Percentiles rank a stretch among this genome's conserved stretches.
phyloP scores from a whole-genome alignment of 1,140 invertebrate genomes.

The Eumeta japonica region DNA sequence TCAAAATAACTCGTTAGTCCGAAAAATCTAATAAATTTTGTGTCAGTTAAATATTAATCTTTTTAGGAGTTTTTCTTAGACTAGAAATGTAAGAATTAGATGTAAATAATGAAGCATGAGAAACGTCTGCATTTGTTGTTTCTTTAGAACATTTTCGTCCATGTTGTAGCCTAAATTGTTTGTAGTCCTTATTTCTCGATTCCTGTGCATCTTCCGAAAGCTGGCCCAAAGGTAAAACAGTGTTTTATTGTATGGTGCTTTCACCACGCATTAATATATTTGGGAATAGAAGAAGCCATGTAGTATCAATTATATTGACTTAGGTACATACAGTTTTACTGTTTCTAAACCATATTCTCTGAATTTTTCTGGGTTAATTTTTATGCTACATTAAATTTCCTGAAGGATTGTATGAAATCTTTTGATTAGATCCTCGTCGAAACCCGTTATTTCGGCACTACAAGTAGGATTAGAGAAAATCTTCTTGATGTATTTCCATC shows the following conservation, averaged over 20 bases:
- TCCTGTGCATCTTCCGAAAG: conserved; percentile 14
- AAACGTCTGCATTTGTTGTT: conserved; percentile 1
- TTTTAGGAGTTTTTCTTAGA: too few relatives aligned
- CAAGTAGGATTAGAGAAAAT: conserved; percentile 16
- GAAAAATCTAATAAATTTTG: too few relatives aligned
- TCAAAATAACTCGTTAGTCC: too few relatives aligned
- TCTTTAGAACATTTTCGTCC: conserved; percentile 5
- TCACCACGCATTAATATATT: conserved; percentile 13
- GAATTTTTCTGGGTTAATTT: conserved; percentile 12
- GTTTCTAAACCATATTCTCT: conserved; percentile 8
- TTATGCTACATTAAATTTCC: conserved; percentile 7
- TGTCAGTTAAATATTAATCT: too few relatives aligned
- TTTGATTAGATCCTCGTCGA: conserved; percentile 1
- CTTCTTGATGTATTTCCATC: conserved; percentile 27
- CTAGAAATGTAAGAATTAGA: not conserved
- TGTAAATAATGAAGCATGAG: not conserved
- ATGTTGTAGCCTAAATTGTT: conserved; percentile 12
- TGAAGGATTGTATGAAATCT: conserved; percentile 7
- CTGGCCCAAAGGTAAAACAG: conserved; percentile 10
- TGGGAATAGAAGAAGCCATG: conserved; percentile 15
- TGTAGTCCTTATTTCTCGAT: conserved; percentile 16
- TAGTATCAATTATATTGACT: conserved; percentile 13
- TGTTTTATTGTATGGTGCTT: conserved; percentile 7
- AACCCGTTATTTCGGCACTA: not conserved
- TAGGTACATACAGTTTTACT: conserved; percentile 9